Conservation (phyloP, 2,888 invertebrate genomes). For the Notocelia uddmanniana region DNA sequence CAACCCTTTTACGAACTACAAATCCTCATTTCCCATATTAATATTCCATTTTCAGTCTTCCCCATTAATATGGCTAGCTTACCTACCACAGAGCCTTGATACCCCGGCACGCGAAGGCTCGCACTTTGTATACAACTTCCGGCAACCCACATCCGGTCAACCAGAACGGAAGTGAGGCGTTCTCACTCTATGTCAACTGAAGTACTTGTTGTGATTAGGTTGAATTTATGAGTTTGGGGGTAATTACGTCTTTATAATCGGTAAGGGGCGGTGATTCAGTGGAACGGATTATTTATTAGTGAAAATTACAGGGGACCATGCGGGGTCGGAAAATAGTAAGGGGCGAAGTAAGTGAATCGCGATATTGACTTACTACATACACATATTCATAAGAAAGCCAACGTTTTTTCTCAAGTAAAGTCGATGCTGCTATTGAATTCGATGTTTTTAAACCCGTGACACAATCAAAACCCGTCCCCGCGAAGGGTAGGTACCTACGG, state of each 20-base stretch:
- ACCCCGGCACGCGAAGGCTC: constrained; percentile 44
- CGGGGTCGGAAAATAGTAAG: not conserved
- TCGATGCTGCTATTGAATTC: too few relatives aligned
- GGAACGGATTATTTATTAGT: constrained; percentile 37
- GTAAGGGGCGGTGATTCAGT: constrained; percentile 36
- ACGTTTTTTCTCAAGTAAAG: too few relatives aligned
- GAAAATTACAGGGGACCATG: constrained; percentile 35
- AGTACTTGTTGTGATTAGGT: constrained; percentile 45
- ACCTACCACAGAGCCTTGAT: constrained; percentile 18
- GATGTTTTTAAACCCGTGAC: too few relatives aligned
- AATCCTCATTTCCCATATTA: constrained; percentile 40
- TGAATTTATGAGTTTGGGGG: constrained; percentile 38
- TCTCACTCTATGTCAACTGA: constrained; percentile 46
- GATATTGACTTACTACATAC: not conserved
- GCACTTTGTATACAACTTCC: constrained; percentile 46
- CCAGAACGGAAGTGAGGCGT: constrained; percentile 42
- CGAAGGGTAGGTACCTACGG: too few relatives aligned
- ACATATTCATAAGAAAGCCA: not conserved
- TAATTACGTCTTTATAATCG: constrained; percentile 46
- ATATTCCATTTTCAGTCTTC: constrained; percentile 38
- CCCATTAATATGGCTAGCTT: constrained; percentile 33
- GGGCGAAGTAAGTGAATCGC: not conserved
- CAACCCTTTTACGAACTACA: constrained; percentile 21
- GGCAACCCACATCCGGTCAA: constrained; percentile 42
- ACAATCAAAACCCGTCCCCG: too few relatives aligned